Conservation (phyloP, 2,113 vertebrate species). For the Phaethornis superciliosus region DNA sequence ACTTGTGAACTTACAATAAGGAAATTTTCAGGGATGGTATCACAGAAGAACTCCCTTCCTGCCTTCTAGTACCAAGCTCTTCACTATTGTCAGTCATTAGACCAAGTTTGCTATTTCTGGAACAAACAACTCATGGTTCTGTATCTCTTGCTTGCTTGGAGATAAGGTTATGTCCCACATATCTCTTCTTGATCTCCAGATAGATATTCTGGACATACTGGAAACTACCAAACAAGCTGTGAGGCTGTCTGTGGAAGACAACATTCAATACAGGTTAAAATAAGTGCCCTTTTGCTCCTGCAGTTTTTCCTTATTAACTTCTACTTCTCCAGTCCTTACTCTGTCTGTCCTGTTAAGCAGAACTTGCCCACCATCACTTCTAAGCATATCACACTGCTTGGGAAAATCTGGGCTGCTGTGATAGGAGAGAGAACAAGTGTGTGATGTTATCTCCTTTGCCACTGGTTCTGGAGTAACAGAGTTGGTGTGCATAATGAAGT, state of each 20-base stretch:
- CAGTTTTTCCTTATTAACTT: background rate
- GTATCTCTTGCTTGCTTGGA: background rate
- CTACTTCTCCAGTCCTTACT: background rate
- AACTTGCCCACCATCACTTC: background rate
- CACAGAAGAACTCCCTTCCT: background rate
- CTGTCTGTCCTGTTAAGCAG: background rate
- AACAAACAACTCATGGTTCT: background rate
- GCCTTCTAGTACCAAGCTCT: background rate
- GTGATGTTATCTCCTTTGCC: background rate
- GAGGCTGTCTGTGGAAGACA: background rate
- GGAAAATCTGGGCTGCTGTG: background rate
- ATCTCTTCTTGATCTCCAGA: background rate
- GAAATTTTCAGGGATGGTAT: background rate
- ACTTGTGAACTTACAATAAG: background rate
- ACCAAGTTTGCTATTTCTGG: background rate
- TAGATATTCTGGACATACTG: background rate
- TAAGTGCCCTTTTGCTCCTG: background rate
- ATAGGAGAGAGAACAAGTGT: background rate
- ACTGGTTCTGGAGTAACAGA: background rate
- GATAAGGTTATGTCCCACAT: background rate
- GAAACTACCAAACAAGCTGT: background rate
- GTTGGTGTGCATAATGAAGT: background rate
- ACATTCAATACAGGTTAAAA: background rate
- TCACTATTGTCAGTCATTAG: background rate
- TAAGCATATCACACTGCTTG: background rate